Evolutionary conservation across 2,888 invertebrate species (phyloP), one percentile per base, ranked within the genome.

Genomic region (Chrysolina americana): DNA sequence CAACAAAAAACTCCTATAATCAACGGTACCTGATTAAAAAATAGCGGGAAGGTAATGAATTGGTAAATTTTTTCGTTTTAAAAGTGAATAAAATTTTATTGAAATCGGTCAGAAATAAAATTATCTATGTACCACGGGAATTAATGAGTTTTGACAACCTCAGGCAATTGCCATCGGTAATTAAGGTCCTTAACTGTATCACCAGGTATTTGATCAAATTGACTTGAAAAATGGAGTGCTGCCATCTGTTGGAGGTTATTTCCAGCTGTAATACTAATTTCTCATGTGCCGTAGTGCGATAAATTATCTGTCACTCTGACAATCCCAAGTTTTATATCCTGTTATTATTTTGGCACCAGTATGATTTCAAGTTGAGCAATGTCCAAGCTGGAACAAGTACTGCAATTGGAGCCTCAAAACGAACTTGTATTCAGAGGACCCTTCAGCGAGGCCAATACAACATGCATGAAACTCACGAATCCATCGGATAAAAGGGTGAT

Each of bases 341-440:
- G 15, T 36, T 15, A 23, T 28, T 59, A 28, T n/a, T 28, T 59
- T 36, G 17, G 28, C 13, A 36, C 36, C 48, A 53, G 41, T 41
- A 69, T 62, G 62, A 17, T n/a, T 56, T 53, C 47, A 81, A 81
- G 77, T 79, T 78, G 81, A 84, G 89, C 87, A 88, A 91, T 91
- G 92, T 90, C 91, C 86, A 92, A 92, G 87, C 92, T 92, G 84
- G 94, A 94, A 87, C 95, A 95, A 89, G 92, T 95, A 87, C 90
- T 96, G 89, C 90, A 91, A 87, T 95, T 96, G 91, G 95, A 96
- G 86, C 97, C 97, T 83, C 93, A 93, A 89, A 92, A 92, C 89
- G 96, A 96, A 90, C 92, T 97, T 85, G 94, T 93, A 91, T 97
- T 97, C 90, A 92, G 93, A 91, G 96, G 97, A 83, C 96, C 96